Conservation (phyloP, 1,140 invertebrate species). For the Euwallacea fornicatus region DNA sequence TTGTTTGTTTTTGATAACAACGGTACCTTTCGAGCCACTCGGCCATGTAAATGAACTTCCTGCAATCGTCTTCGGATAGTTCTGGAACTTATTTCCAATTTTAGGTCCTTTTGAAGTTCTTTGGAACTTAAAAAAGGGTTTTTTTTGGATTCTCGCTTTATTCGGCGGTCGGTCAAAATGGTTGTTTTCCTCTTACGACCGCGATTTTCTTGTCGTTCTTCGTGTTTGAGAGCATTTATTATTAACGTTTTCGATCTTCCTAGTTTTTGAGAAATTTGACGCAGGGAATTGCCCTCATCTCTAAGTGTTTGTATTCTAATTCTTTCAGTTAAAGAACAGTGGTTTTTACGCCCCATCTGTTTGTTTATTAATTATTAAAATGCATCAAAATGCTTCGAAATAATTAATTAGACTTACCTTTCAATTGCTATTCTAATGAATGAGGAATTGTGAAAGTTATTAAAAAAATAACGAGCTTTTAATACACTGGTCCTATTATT, state of each 20-base stretch:
- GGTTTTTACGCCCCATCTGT: background rate
- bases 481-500: background rate
- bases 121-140: background rate
- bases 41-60: background rate
- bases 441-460: background rate
- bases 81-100: slow-evolving; percentile 2
- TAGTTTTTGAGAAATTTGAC: background rate
- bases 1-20: background rate
- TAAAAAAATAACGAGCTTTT: background rate
- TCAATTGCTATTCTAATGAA: background rate
- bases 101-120: background rate
- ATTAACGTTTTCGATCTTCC: background rate
- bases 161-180: background rate
- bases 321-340: background rate
- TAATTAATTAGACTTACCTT: background rate
- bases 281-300: background rate
- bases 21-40: background rate
- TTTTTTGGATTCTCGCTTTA: background rate
- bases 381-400: background rate
- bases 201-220: background rate
- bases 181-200: background rate
- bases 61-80: background rate
- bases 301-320: background rate
- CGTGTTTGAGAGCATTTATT: background rate
- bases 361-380: background rate